Percentiles rank a stretch among this genome's conserved stretches.
Evolutionary conservation across 2,888 invertebrate species (phyloP).

Genomic region (Hesperia comma): DNA sequence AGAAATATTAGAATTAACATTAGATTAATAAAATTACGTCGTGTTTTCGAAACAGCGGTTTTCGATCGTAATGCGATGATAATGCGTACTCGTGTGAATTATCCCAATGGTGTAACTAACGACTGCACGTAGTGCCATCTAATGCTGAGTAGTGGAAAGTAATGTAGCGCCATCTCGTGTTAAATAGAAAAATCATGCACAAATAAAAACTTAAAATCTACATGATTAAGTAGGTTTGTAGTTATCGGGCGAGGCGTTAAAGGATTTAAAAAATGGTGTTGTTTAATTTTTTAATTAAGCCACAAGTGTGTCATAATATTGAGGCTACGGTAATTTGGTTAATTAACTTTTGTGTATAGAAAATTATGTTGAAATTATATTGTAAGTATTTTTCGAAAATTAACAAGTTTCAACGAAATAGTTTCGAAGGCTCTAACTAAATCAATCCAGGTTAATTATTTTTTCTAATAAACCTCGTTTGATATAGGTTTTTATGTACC

Average conservation of each 20-base stretch:
- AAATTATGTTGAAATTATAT: conserved; percentile 31
- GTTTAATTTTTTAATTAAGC: background rate
- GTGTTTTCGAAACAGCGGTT: background rate
- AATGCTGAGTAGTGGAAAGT: background rate
- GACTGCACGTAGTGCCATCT: conserved; percentile 3
- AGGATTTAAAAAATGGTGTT: background rate
- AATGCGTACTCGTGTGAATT: background rate
- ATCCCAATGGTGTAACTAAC: background rate
- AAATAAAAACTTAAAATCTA: background rate
- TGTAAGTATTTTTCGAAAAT: conserved; percentile 6
- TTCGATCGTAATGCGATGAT: background rate
- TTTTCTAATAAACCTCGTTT: no score
- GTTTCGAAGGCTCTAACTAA: conserved; percentile 1
- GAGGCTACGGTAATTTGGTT: conserved; percentile 44
- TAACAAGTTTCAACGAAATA: background rate
- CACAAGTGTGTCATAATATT: conserved; percentile 44
- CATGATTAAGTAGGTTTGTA: background rate
- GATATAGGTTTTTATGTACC: no score
- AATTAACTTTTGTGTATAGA: conserved; percentile 32
- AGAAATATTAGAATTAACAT: no score
- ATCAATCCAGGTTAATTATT: background rate
- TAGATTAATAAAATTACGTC: background rate
- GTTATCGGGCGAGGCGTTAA: background rate
- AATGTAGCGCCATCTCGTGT: background rate
- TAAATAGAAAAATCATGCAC: background rate